Base-by-base conservation (phyloP, 92 coral and sea anemone species). In the Diadumene lineata region DNA sequence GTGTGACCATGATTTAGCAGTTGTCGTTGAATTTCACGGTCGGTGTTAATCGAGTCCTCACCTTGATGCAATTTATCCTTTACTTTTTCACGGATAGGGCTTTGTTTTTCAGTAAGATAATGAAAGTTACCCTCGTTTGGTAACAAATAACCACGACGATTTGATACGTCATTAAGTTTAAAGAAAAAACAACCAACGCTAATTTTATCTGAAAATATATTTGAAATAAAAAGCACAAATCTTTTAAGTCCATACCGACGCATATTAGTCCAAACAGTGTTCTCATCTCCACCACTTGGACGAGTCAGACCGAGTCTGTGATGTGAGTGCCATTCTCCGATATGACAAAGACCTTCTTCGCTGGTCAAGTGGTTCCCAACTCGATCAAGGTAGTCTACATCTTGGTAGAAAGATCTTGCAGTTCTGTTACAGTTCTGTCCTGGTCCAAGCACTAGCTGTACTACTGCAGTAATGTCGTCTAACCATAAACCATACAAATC, bases 251-350 rank as follows among this genome's bases (percentile, higher is more conserved):
- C 82, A 64, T 81, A 87, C 30, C 76, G 61, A 0, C 89, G 89
- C 96, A 93, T 93, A 72, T 93, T 93, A 8, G 63, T 71, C 96
- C 96, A 93, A 15, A 93, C 98, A 4, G 98, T 93, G 44, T 60
- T 82, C 67, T 90, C 85, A 74, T 93, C 98, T 66, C 93, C 98
- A 4, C 83, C 81, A 44, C 98, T 93, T 34, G 98, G 98, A 31
- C 79, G 66, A 10, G 87, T 83, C 71, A 93, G 55, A 27, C 73
- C 84, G 16, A 82, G 84, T 34, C 74, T 87, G 62, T 93, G 98
- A 69, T 93, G 98, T 1, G 98, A 93, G 79, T 93, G 98, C 98
- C 98, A 93, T 72, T 93, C 96, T n/a, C 98, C 98, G 43, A 93
- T 90, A 79, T 93, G 92, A 32, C 98, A 93, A 48, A 93, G 68